A percentile compares a stretch with the other conserved stretches of the same genome.
These are phyloP conservation scores for Fragum sueziense DNA, from an alignment of 2,888 invertebrate species.

Conservation along the genomic window DNA sequence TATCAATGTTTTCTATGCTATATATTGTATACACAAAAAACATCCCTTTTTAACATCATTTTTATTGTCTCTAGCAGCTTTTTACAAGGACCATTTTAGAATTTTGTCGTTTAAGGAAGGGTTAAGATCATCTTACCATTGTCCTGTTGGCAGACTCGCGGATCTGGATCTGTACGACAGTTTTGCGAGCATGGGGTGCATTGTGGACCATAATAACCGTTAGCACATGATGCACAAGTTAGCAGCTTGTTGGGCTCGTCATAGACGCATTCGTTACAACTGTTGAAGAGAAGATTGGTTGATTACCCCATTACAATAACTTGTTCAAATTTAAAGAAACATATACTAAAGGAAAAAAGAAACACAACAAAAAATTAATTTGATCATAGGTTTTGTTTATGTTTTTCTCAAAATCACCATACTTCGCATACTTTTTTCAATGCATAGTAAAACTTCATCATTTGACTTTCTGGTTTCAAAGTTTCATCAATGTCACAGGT, in stretches of 20 bases:
- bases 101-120: not conserved
- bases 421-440: too few relatives aligned
- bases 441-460: too few relatives aligned
- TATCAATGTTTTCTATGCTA: too few relatives aligned
- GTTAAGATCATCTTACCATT: not conserved
- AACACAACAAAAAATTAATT: too few relatives aligned
- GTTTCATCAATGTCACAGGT: too few relatives aligned
- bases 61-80: not conserved
- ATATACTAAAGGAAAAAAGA: too few relatives aligned
- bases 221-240: slow-evolving; percentile 25
- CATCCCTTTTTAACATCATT: not conserved
- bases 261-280: slow-evolving; percentile 34
- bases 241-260: slow-evolving; percentile 16
- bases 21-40: too few relatives aligned
- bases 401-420: not conserved
- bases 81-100: not conserved
- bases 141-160: slow-evolving; percentile 28
- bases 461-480: too few relatives aligned
- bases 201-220: slow-evolving; percentile 24
- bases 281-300: not conserved
- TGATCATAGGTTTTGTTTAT: too few relatives aligned
- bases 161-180: slow-evolving; percentile 2
- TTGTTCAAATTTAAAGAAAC: not conserved
- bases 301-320: not conserved
- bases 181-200: slow-evolving; percentile 30